These are phyloP conservation scores for Leptinotarsa haldemani DNA, from an alignment of 2,888 invertebrate genomes.

Conservation along the genomic window DNA sequence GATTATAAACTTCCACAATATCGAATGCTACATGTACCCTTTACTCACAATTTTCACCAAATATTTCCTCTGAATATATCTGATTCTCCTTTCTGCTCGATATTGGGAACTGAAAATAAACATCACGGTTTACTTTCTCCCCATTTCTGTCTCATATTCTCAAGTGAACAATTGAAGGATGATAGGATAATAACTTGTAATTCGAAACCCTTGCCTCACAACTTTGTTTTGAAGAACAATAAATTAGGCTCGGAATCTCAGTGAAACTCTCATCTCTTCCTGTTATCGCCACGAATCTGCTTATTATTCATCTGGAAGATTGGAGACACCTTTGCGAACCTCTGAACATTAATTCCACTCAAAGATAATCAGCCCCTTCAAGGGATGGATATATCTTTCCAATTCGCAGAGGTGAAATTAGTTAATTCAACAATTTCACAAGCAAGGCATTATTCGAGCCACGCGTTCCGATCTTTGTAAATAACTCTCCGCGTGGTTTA, in stretches of 20 bases:
- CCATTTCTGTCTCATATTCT: no score
- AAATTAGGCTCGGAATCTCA: not conserved
- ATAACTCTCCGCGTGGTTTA: conserved; percentile 20
- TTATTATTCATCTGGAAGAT: not conserved
- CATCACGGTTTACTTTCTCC: no score
- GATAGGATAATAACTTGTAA: no score
- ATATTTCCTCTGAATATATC: no score
- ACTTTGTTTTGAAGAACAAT: no score
- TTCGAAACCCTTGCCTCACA: no score
- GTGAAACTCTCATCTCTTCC: not conserved
- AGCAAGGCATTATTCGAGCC: conserved; percentile 4
- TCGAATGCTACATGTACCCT: no score
- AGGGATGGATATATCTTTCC: conserved; percentile 7
- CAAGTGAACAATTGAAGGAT: no score
- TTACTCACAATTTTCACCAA: no score
- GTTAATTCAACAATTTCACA: conserved; percentile 21
- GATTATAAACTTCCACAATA: no score
- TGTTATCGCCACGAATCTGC: not conserved
- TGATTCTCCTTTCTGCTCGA: no score
- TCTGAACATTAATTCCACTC: not conserved
- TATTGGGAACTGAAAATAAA: no score
- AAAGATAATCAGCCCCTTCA: not conserved
- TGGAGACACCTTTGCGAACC: not conserved
- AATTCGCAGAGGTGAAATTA: conserved; percentile 10
- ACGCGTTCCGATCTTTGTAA: not conserved